These are phyloP conservation scores for Haplotaxodon microlepis DNA, from an alignment of 2,113 vertebrate genomes.

Conservation along the genomic window DNA sequence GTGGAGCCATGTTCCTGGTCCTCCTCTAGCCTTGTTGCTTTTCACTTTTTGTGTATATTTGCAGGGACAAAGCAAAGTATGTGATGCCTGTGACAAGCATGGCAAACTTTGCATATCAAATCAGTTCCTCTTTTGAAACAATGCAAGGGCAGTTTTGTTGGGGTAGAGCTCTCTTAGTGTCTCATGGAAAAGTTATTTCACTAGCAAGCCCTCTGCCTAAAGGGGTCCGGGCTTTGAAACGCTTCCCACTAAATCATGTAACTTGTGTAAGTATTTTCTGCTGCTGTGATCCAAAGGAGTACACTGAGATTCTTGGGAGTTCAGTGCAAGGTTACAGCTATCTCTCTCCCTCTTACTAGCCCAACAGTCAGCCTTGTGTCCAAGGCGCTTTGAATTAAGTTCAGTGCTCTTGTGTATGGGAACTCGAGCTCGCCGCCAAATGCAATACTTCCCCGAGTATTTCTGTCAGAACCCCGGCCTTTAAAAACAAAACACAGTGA, in stretches of 20 bases:
- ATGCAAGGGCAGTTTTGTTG: constrained; percentile 1
- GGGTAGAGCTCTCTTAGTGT: constrained; percentile 2
- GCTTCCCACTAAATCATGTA: constrained; percentile 65
- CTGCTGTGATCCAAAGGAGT: constrained; percentile 49
- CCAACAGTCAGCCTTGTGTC: constrained; percentile 64
- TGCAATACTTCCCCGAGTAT: constrained; percentile 74
- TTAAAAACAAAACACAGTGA: constrained; percentile 70
- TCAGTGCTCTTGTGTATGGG: constrained; percentile 68
- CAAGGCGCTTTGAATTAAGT: constrained; percentile 69
- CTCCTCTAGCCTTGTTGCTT: background rate
- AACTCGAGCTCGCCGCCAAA: constrained; percentile 70
- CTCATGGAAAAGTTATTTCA: constrained; percentile 23
- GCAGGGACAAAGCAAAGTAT: background rate
- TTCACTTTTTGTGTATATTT: background rate
- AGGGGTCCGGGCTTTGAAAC: constrained; percentile 51
- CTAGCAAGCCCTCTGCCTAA: constrained; percentile 3
- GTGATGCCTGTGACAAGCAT: background rate
- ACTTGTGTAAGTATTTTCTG: constrained; percentile 64
- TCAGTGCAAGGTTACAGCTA: constrained; percentile 71
- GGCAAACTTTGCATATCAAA: constrained; percentile 43
- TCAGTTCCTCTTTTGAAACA: background rate
- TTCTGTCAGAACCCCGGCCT: constrained; percentile 71
- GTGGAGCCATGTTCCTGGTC: background rate
- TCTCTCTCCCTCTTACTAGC: constrained; percentile 65
- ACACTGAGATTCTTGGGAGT: constrained; percentile 67